Evolutionary conservation across 2,113 vertebrate genomes (phyloP).

Genomic region (Pseudorhombus dupliciocellatus): DNA sequence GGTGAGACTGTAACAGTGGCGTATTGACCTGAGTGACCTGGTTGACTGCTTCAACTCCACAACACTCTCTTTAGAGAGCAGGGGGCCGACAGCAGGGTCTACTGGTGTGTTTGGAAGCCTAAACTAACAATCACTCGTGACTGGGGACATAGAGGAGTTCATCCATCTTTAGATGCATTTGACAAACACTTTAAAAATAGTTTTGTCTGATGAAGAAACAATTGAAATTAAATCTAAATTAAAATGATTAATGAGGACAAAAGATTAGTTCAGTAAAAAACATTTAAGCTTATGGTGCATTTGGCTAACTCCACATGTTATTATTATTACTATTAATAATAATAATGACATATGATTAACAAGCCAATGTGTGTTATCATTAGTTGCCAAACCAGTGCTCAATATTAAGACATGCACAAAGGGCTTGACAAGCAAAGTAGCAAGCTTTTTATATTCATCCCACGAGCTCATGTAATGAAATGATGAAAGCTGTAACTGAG

Average conservation of each 20-base stretch:
- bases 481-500: background rate
- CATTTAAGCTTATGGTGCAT: too few relatives aligned
- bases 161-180: background rate
- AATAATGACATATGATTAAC: background rate
- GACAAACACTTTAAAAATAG: background rate
- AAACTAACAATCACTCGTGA: conserved; percentile 9
- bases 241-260: background rate
- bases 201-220: too few relatives aligned
- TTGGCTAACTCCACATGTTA: too few relatives aligned
- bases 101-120: conserved; percentile 11
- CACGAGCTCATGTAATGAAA: background rate
- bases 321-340: too few relatives aligned
- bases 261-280: too few relatives aligned
- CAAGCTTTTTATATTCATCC: too few relatives aligned
- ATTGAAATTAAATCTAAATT: background rate
- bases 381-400: too few relatives aligned
- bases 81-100: conserved; percentile 7
- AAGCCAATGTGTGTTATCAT: background rate
- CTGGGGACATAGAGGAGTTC: background rate
- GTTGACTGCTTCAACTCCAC: conserved; percentile 48
- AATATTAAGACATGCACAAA: too few relatives aligned
- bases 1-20: conserved; percentile 64
- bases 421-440: too few relatives aligned
- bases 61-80: conserved; percentile 28
- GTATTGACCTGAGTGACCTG: conserved; percentile 68